Percentiles rank a stretch among this genome's conserved stretches.
Conservation (phyloP, 2,797 vertebrate genomes). For the Carapus acus region DNA sequence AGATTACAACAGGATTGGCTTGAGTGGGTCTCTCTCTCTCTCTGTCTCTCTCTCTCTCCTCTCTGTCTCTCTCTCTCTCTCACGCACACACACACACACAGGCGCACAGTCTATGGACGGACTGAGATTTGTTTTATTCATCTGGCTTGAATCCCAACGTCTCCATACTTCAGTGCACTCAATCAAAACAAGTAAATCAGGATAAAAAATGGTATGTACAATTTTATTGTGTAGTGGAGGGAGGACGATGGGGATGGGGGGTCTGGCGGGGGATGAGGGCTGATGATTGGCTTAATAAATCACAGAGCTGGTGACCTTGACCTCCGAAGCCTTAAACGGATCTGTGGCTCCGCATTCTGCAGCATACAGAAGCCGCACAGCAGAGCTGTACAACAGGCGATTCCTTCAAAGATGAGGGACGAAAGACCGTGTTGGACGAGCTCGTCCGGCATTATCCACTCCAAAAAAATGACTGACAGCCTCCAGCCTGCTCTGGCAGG, state of each 20-base stretch:
- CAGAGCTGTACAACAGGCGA: conserved; percentile 15
- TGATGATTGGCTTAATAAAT: conserved; percentile 47
- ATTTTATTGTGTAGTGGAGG: no score
- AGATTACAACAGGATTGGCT: no score
- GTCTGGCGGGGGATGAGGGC: conserved; percentile 8
- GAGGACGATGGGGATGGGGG: no score
- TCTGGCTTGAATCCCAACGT: conserved; percentile 22
- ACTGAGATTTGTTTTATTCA: conserved; percentile 19
- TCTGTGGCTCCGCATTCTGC: conserved; percentile 32
- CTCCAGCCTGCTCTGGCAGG: conserved; percentile 5
- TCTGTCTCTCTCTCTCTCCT: no score
- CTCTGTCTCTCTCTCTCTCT: no score
- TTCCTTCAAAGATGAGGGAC: background rate
- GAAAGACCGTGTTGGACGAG: conserved; percentile 16
- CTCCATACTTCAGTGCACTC: conserved; percentile 3
- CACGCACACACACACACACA: no score
- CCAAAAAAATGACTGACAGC: no score
- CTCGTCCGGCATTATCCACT: no score
- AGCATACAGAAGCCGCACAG: conserved; percentile 34
- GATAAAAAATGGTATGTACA: conserved; percentile 14
- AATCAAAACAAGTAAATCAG: conserved; percentile 22
- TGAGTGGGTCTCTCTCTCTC: no score
- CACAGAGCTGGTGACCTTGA: conserved; percentile 39
- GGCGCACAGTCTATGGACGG: conserved; percentile 42
- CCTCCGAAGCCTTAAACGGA: conserved; percentile 47